Evolutionary conservation across 2,113 vertebrate genomes (phyloP).

Genomic region (Paracanthobrama guichenoti): DNA sequence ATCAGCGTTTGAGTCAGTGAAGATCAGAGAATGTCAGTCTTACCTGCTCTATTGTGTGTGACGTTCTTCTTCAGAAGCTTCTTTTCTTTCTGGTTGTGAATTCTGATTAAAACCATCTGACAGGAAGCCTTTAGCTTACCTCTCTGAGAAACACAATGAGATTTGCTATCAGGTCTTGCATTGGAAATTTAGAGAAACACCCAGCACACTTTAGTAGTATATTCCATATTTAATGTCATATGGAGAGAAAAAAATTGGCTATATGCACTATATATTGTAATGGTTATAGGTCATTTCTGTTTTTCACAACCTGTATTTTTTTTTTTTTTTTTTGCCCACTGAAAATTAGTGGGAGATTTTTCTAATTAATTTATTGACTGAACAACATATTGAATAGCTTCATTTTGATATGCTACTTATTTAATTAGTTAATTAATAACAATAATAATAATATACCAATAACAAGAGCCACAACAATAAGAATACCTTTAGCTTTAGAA

Average conservation of each 20-base stretch:
- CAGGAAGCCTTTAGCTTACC: neutral
- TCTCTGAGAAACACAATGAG: neutral
- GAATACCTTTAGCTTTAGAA: no score
- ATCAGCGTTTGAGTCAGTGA: conserved; percentile 38
- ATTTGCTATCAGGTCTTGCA: neutral
- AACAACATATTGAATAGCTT: no score
- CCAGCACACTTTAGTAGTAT: neutral
- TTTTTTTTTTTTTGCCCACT: no score
- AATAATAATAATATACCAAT: no score
- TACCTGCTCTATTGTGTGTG: conserved; percentile 41
- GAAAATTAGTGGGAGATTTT: no score
- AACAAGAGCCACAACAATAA: no score
- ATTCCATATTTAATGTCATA: neutral
- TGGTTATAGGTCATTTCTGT: no score
- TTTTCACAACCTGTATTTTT: no score
- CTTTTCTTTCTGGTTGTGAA: conserved; percentile 7
- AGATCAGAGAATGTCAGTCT: conserved; percentile 38
- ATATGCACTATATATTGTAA: no score
- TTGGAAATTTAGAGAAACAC: neutral
- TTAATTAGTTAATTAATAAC: no score
- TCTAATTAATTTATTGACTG: no score
- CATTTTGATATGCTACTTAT: no score
- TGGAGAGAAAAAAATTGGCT: neutral
- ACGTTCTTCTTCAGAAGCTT: conserved; percentile 7
- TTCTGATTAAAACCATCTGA: conserved; percentile 30